Evolutionary conservation across 2,113 vertebrate genomes (phyloP).

Genomic region (Epinephelus cyanopodus): DNA sequence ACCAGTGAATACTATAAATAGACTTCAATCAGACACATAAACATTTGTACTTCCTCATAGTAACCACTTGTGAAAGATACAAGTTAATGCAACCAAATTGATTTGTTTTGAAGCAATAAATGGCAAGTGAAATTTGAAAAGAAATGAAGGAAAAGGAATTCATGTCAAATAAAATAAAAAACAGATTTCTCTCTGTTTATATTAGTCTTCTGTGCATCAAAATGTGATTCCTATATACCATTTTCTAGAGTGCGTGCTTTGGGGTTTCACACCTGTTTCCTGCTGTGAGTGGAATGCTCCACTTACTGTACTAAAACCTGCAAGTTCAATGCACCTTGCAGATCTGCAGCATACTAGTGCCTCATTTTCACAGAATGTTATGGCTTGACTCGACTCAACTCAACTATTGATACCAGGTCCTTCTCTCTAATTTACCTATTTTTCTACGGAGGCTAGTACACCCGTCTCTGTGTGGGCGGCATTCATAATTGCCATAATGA

Average conservation of each 20-base stretch:
- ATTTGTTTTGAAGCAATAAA: not conserved
- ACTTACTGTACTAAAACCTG: conserved; percentile 11
- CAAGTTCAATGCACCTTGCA: conserved; percentile 4
- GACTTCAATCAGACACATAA: not conserved
- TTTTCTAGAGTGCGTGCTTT: not conserved
- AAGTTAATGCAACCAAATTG: not conserved
- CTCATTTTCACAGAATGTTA: too few species aligned
- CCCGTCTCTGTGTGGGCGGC: not conserved
- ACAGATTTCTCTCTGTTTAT: too few species aligned
- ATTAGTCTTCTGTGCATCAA: not conserved
- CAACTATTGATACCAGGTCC: not conserved
- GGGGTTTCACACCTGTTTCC: conserved; percentile 53
- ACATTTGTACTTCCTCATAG: not conserved
- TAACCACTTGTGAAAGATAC: not conserved
- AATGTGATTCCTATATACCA: not conserved
- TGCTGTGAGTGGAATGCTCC: conserved; percentile 39
- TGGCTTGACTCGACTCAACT: not conserved
- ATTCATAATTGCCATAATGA: too few species aligned
- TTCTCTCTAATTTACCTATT: not conserved
- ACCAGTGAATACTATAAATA: not conserved
- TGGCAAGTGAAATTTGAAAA: not conserved
- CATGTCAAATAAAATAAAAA: too few species aligned
- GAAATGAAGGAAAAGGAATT: not conserved
- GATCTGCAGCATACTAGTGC: not conserved
- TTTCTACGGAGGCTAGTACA: too few species aligned